phyloP scores from a whole-genome alignment of 2,113 vertebrate species.

The Neolamprologus sp. region DNA sequence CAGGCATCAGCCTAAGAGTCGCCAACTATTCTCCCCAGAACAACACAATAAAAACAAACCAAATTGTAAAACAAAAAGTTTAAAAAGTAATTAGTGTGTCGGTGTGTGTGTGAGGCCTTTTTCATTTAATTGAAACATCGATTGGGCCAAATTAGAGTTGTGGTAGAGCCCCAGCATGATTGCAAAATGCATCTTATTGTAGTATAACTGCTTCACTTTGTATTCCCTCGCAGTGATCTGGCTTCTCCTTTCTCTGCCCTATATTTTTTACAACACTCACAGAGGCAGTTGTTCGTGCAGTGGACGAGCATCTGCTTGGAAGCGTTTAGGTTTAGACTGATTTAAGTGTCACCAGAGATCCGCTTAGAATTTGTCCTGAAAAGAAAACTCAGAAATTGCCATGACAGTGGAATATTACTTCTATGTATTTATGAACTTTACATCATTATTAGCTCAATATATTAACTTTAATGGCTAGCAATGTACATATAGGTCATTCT shows the following conservation, averaged over 20 bases:
- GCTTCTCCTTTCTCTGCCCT: background rate
- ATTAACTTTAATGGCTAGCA: background rate
- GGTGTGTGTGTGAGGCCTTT: background rate
- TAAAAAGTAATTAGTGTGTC: constrained; percentile 30
- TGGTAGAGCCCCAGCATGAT: background rate
- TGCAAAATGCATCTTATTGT: background rate
- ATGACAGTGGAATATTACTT: background rate
- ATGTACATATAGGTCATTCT: background rate
- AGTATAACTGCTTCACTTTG: background rate
- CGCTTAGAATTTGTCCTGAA: background rate
- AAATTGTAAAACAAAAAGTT: constrained; percentile 1
- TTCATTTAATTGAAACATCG: constrained; percentile 22
- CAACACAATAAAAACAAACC: background rate
- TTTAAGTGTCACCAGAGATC: background rate
- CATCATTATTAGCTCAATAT: background rate
- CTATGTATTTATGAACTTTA: background rate
- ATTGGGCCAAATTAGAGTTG: constrained; percentile 20
- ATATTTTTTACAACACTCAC: background rate
- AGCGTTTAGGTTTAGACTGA: background rate
- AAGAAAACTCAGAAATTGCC: background rate
- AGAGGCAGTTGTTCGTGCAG: background rate
- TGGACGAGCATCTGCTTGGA: background rate
- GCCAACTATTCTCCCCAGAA: background rate
- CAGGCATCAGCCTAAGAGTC: background rate
- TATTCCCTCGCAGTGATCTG: background rate